These are phyloP conservation scores for Holothuria scabra DNA, from an alignment of 53 echinoderm and acorn worm species.

Conservation along the genomic window DNA sequence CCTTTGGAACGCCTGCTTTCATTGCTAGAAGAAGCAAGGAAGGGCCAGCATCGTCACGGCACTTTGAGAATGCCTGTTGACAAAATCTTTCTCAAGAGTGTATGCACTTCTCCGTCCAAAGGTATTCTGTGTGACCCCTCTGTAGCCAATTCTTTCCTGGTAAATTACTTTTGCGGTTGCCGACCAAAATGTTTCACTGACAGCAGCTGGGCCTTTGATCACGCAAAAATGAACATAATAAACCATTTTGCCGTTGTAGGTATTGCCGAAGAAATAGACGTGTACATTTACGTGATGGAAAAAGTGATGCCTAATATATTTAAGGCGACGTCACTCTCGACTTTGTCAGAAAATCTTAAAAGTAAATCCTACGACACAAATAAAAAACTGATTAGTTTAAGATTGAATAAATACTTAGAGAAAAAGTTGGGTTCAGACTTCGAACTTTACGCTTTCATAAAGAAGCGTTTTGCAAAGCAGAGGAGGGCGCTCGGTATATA, in stretches of 20 bases:
- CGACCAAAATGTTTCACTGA: slow-evolving; percentile 22
- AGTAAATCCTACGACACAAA: background rate
- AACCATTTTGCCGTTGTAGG: slow-evolving; percentile 42
- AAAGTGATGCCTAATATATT: slow-evolving; percentile 32
- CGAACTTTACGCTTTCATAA: slow-evolving; percentile 38
- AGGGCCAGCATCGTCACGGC: background rate
- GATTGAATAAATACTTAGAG: slow-evolving; percentile 18
- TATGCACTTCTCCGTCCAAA: background rate
- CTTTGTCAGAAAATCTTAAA: slow-evolving; percentile 1
- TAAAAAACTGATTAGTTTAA: background rate
- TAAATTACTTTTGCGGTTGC: slow-evolving; percentile 40
- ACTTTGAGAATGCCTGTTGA: background rate
- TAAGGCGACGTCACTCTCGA: background rate
- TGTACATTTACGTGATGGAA: slow-evolving; percentile 2
- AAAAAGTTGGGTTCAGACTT: slow-evolving; percentile 26
- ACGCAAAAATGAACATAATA: slow-evolving; percentile 24
- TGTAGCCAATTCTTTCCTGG: slow-evolving; percentile 25
- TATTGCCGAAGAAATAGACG: slow-evolving; percentile 10
- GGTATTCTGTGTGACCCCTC: background rate
- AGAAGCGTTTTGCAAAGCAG: slow-evolving; percentile 27
- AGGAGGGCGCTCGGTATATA: background rate
- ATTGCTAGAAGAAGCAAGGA: background rate
- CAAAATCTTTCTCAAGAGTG: background rate
- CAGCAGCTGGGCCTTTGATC: slow-evolving; percentile 14
- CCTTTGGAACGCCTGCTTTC: slow-evolving; percentile 11